Evolutionary conservation across 1,140 invertebrate species (phyloP), one percentile per base, ranked within the genome.

Genomic region (Meloidogyne floridensis): DNA sequence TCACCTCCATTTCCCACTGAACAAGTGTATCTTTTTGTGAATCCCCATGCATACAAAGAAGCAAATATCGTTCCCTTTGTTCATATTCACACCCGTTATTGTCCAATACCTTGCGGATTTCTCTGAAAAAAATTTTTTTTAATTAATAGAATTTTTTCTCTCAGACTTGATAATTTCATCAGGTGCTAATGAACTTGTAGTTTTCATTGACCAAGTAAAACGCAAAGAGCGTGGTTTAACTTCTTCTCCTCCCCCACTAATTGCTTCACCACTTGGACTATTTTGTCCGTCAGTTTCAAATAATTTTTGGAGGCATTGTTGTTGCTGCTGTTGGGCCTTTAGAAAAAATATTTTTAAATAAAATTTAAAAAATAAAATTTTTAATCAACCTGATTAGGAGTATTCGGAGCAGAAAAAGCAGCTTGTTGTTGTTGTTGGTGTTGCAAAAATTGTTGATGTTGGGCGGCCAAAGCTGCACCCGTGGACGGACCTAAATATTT

Each of bases 131-230:
- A 32, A 32, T 32, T 32, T 32, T 32, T 32, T 32, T 32, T 32
- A 32, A 32, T 32, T 32, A 32, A 32, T 32, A 32, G 1, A n/a
- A 47, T 80, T 77, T 76, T 72, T 15, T 77, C 7, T 18, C 7
- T 20, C 54, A 15, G 11, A 88, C 78, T 95, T 94, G 96, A 99
- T 98, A 90, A 99, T 99, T 91, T 98, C 97, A 90, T 97, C 95
- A 59, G 98, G 98, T 91, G 98, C 96, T 91, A 97, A 92, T 74
- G 96, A 95, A 84, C 96, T 98, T 11, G 98, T 99, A 56, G 98
- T 99, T 92, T 99, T 99, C 98, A 99, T 99, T 89, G 96, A 98
- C 97, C 98, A 99, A 69, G 98, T 99, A 92, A 99, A 99, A 82
- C 98, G 77, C 75, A 89, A 72, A 20, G 96, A 97, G 73, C 96